Conservation (phyloP, 2,113 vertebrate genomes). For the Fregata magnificens region DNA sequence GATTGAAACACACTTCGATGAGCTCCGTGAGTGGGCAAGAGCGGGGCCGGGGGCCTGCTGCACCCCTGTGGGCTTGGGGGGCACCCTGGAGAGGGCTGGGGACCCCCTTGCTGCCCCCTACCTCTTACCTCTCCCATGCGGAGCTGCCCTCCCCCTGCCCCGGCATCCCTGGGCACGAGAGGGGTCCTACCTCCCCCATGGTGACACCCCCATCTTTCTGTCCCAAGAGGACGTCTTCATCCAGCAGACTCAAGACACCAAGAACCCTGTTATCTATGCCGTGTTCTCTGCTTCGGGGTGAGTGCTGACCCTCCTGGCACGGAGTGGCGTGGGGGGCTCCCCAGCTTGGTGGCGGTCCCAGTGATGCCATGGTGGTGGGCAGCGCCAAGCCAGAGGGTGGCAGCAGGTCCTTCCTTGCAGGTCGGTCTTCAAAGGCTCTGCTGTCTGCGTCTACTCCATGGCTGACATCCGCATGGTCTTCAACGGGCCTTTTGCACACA, state of each 20-base stretch:
- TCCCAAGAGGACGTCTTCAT: slow-evolving; percentile 93
- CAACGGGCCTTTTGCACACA: slow-evolving; percentile 97
- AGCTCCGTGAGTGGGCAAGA: slow-evolving; percentile 85
- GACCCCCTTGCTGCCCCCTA: background rate
- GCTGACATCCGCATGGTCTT: slow-evolving; percentile 98
- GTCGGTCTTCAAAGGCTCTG: slow-evolving; percentile 96
- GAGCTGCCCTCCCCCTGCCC: background rate
- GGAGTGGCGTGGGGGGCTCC: background rate
- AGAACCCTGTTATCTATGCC: slow-evolving; percentile 96
- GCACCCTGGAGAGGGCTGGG: background rate
- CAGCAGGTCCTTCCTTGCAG: slow-evolving; percentile 63
- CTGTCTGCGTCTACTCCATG: slow-evolving; percentile 98
- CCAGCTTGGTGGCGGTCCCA: background rate
- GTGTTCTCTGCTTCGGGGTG: slow-evolving; percentile 96
- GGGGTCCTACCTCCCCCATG: background rate
- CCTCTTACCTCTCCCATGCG: background rate
- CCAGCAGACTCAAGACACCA: slow-evolving; percentile 95
- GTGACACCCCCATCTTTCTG: slow-evolving; percentile 37
- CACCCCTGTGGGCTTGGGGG: background rate
- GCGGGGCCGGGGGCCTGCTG: background rate
- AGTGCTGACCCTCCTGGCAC: slow-evolving; percentile 16
- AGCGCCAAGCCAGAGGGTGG: background rate
- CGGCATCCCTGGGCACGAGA: background rate
- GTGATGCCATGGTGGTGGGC: fast-evolving
- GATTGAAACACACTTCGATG: slow-evolving; percentile 96